These are phyloP conservation scores for Cichladusa arquata DNA, from an alignment of 2,113 vertebrate genomes.

Conservation along the genomic window DNA sequence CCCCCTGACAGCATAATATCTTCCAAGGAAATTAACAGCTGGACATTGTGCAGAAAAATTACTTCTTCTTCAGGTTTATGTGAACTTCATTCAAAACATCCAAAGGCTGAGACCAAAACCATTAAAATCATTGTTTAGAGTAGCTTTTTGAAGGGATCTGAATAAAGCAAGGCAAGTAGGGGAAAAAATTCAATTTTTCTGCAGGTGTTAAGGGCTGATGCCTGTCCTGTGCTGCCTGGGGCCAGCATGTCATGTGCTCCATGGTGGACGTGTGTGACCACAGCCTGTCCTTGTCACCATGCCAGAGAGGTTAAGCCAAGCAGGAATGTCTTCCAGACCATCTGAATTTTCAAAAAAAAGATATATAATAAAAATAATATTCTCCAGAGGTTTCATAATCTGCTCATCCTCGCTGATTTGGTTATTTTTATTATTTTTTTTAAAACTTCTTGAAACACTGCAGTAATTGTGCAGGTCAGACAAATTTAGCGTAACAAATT, in stretches of 20 bases:
- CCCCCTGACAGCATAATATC: neutral
- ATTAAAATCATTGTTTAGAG: neutral
- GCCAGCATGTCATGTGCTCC: neutral
- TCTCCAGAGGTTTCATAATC: neutral
- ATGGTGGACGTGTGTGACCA: neutral
- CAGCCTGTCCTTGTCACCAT: neutral
- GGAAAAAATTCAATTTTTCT: neutral
- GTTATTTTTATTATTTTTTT: neutral
- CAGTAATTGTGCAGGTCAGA: neutral
- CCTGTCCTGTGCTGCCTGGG: neutral
- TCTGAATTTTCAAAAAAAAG: neutral
- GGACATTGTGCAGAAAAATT: neutral
- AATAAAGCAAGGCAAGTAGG: neutral
- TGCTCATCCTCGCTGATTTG: neutral
- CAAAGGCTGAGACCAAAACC: neutral
- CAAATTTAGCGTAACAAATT: constrained; percentile 32
- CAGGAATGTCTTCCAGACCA: neutral
- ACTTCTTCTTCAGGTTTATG: neutral
- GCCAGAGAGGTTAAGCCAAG: neutral
- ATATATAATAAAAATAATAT: neutral
- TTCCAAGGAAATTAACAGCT: neutral
- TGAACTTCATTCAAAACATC: neutral
- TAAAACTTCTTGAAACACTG: constrained; percentile 2
- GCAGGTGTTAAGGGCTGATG: neutral
- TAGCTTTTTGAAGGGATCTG: neutral